Evolutionary conservation across 30 jellyfish, hydroid and myxozoan genomes (phyloP).

Genomic region (Aurelia sp.): DNA sequence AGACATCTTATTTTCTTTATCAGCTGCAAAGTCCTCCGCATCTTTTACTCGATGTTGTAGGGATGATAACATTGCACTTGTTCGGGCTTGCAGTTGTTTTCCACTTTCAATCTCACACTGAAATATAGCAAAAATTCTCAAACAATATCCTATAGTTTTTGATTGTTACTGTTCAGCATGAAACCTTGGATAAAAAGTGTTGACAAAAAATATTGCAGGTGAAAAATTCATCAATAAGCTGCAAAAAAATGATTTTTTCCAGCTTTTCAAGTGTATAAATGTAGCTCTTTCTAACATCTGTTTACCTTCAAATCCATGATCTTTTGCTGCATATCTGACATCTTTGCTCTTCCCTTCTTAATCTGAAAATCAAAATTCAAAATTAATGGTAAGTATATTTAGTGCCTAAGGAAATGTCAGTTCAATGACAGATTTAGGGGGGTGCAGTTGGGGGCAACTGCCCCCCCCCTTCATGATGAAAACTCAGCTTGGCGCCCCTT

Average conservation of each 20-base stretch:
- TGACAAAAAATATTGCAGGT: too few relatives aligned
- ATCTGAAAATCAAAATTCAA: conserved; percentile 10
- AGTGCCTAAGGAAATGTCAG: too few relatives aligned
- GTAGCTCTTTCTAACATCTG: background rate
- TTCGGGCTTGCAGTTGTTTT: conserved; percentile 75
- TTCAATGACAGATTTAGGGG: too few relatives aligned
- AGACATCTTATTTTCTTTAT: conserved; percentile 67
- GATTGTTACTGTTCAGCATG: background rate
- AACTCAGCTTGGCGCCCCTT: too few relatives aligned
- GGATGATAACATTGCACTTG: conserved; percentile 67
- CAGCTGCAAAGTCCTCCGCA: conserved; percentile 81
- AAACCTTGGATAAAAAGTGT: too few relatives aligned
- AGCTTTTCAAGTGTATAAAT: too few relatives aligned
- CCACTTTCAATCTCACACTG: conserved; percentile 79
- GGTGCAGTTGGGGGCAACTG: too few relatives aligned
- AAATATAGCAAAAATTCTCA: background rate
- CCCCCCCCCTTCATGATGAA: too few relatives aligned
- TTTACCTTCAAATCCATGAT: conserved; percentile 68
- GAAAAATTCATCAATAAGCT: too few relatives aligned
- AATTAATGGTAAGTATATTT: too few relatives aligned
- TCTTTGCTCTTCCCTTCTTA: conserved; percentile 36
- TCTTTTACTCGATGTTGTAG: conserved; percentile 75
- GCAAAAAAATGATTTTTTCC: too few relatives aligned
- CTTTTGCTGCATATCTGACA: conserved; percentile 71
- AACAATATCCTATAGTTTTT: background rate